Conservation (phyloP, 1,140 invertebrate genomes). For the Penaeus japonicus region DNA sequence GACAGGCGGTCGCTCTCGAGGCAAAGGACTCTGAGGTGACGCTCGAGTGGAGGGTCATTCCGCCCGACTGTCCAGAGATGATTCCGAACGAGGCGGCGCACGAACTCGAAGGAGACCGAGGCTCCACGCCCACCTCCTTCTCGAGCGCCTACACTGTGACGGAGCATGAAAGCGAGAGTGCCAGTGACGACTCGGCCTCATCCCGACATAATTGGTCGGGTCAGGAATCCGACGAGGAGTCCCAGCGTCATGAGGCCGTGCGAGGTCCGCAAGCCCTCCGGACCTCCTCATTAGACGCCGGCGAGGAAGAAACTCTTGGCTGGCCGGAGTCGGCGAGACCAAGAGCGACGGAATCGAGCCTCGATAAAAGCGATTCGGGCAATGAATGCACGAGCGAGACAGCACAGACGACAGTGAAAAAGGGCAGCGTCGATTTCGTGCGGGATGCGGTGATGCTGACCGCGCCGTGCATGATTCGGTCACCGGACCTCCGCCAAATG, state of each 20-base stretch:
- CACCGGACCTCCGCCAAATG: neutral
- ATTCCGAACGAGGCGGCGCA: neutral
- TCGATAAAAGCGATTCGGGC: neutral
- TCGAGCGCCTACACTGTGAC: constrained; percentile 57
- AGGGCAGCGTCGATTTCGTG: neutral
- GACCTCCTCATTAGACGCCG: too few relatives aligned
- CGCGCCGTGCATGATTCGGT: too few relatives aligned
- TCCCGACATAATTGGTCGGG: constrained; percentile 35
- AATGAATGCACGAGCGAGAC: neutral
- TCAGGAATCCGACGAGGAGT: constrained; percentile 27
- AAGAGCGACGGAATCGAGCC: neutral
- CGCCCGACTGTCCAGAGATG: neutral
- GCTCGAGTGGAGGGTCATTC: constrained; percentile 26
- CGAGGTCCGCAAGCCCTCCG: neutral
- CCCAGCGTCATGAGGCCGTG: neutral
- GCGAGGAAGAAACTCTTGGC: neutral
- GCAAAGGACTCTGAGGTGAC: neutral
- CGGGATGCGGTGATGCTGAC: neutral
- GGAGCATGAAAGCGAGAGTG: constrained; percentile 36
- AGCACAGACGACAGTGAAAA: neutral
- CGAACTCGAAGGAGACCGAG: constrained; percentile 14
- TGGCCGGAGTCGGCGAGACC: neutral
- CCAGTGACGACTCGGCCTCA: constrained; percentile 20
- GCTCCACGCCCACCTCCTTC: constrained; percentile 46
- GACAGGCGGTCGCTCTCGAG: neutral